Percentiles rank a stretch among this genome's conserved stretches.
These are phyloP conservation scores for Toxotes lorentzi DNA, from an alignment of 2,797 vertebrate genomes.

Conservation along the genomic window DNA sequence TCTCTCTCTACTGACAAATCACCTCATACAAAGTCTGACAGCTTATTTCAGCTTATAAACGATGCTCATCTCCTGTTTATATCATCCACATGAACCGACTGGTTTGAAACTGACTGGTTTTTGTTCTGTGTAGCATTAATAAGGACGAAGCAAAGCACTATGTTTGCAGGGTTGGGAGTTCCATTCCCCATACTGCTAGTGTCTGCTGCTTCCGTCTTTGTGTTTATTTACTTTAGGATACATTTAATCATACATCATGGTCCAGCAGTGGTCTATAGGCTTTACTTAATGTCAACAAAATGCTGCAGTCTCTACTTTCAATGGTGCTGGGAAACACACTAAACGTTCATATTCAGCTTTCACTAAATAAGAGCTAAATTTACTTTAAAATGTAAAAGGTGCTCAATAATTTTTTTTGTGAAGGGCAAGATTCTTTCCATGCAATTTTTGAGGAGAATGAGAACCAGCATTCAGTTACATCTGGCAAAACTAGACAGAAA, in stretches of 20 bases:
- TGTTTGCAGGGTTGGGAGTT: not conserved
- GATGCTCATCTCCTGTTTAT: slow-evolving; percentile 44
- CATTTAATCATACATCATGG: not conserved
- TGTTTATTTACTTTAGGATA: not conserved
- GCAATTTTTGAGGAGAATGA: not conserved
- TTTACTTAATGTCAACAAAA: not conserved
- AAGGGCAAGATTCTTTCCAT: not conserved
- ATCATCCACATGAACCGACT: slow-evolving; percentile 24
- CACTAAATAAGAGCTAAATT: not conserved
- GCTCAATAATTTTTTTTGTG: no score
- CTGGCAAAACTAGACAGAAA: not conserved
- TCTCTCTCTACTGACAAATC: slow-evolving; percentile 58
- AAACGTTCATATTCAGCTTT: not conserved
- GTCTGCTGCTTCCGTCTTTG: not conserved
- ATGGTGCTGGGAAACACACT: not conserved
- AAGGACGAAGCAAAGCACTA: not conserved
- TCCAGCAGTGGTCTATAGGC: not conserved
- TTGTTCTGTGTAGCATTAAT: not conserved
- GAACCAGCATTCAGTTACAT: not conserved
- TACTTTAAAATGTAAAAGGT: no score
- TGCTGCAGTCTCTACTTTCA: not conserved
- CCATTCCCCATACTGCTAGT: not conserved
- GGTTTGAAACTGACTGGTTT: slow-evolving; percentile 27
- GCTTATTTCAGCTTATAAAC: slow-evolving; percentile 61
- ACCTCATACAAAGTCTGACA: slow-evolving; percentile 63